phyloP scores from a whole-genome alignment of 2,888 invertebrate genomes.

The Drosophila cracens region DNA sequence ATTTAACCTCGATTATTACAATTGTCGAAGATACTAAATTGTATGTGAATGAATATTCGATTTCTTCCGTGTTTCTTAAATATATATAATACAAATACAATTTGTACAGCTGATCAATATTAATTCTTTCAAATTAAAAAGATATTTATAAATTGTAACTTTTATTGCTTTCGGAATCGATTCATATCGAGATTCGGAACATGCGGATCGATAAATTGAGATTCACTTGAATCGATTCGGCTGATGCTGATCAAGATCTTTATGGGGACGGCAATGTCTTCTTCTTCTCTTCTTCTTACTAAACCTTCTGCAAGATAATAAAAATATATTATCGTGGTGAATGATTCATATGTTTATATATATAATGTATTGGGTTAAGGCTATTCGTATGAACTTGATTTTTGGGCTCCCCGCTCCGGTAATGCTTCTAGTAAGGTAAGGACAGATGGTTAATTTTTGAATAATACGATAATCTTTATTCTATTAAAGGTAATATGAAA shows the following conservation, averaged over 20 bases:
- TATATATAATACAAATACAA: neutral
- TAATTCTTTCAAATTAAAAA: neutral
- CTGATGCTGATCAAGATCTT: too few relatives aligned
- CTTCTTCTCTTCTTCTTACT: too few relatives aligned
- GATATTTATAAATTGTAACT: neutral
- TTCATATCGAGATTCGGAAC: neutral
- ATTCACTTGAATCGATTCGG: neutral
- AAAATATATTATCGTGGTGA: too few relatives aligned
- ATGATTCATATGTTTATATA: too few relatives aligned
- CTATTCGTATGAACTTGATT: neutral
- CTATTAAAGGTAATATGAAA: conserved; percentile 75
- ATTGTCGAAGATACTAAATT: too few relatives aligned
- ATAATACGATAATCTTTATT: conserved; percentile 76
- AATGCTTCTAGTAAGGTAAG: neutral
- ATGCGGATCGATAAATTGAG: neutral
- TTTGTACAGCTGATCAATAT: neutral
- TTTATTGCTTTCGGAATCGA: neutral
- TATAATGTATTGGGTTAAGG: neutral
- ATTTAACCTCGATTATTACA: too few relatives aligned
- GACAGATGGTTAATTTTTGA: conserved; percentile 43
- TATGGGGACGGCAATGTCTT: too few relatives aligned
- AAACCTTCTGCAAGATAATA: too few relatives aligned
- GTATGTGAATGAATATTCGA: too few relatives aligned
- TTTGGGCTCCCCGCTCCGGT: neutral
- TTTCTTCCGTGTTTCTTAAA: neutral